phyloP scores from a whole-genome alignment of 2,797 vertebrate genomes.

The Pangasius macronema region DNA sequence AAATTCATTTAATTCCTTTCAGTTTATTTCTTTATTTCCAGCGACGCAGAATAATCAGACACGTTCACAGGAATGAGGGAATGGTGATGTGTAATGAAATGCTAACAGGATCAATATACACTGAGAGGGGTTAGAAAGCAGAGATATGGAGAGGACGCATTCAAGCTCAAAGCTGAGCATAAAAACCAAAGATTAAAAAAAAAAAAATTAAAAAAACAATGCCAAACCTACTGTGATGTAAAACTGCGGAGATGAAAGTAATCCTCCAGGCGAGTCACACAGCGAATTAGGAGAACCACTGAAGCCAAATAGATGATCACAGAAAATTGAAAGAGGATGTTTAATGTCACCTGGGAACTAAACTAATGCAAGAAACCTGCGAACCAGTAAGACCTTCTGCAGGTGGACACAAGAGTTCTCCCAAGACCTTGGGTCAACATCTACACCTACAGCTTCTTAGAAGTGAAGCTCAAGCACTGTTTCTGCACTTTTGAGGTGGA shows the following conservation, averaged over 20 bases:
- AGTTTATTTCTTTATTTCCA: slow-evolving; percentile 27
- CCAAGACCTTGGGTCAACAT: neutral
- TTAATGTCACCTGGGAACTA: slow-evolving; percentile 12
- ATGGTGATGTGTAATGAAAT: slow-evolving; percentile 46
- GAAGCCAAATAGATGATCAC: slow-evolving; percentile 12
- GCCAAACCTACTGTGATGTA: neutral
- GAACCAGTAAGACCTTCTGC: slow-evolving; percentile 2
- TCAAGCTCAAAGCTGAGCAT: neutral
- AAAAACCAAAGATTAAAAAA: neutral
- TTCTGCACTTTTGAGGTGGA: neutral
- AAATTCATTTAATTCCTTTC: slow-evolving; percentile 8
- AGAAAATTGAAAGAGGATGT: slow-evolving; percentile 22
- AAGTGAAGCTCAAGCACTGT: neutral
- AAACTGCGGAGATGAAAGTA: neutral
- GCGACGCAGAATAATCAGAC: slow-evolving; percentile 38
- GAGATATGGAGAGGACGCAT: neutral
- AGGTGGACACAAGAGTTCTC: neutral
- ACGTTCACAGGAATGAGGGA: slow-evolving; percentile 36
- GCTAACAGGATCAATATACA: slow-evolving; percentile 36
- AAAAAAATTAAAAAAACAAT: neutral
- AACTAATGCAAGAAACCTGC: neutral
- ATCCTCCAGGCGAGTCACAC: neutral
- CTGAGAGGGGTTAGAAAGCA: neutral
- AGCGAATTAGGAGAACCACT: neutral
- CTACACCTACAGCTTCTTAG: neutral